phyloP scores from a whole-genome alignment of 2,888 invertebrate genomes.

The Liposcelis brunnea region DNA sequence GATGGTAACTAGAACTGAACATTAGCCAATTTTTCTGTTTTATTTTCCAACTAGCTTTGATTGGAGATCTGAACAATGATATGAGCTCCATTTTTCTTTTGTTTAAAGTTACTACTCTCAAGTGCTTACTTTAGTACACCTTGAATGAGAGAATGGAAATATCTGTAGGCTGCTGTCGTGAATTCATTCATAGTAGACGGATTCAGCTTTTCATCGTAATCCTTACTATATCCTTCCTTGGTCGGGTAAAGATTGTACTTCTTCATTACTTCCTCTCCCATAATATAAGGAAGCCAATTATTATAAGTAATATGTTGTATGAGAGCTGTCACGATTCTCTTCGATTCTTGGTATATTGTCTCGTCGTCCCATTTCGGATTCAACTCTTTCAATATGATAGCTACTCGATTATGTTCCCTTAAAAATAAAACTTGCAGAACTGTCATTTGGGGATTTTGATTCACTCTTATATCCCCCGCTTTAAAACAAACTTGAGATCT shows the following conservation, averaged over 20 bases:
- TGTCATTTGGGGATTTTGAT: constrained; percentile 15
- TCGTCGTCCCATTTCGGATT: constrained; percentile 25
- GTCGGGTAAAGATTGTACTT: background rate
- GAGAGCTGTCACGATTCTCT: constrained; percentile 19
- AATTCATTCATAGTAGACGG: constrained; percentile 9
- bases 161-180: constrained; percentile 4
- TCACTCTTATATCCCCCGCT: constrained; percentile 14
- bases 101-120: too few relatives aligned
- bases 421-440: constrained; percentile 19
- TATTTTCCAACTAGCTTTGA: too few relatives aligned
- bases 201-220: background rate
- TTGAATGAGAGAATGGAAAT: background rate
- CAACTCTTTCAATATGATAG: constrained; percentile 18
- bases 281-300: background rate
- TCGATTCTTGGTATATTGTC: constrained; percentile 20
- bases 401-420: constrained; percentile 22
- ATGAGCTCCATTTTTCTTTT: too few relatives aligned
- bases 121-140: background rate
- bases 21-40: too few relatives aligned
- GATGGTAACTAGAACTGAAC: too few relatives aligned
- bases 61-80: too few relatives aligned
- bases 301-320: background rate
- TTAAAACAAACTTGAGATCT: constrained; percentile 18
- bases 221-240: background rate
- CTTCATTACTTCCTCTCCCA: background rate